These are phyloP conservation scores for Gadus macrocephalus DNA, from an alignment of 2,113 vertebrate species.

Conservation along the genomic window DNA sequence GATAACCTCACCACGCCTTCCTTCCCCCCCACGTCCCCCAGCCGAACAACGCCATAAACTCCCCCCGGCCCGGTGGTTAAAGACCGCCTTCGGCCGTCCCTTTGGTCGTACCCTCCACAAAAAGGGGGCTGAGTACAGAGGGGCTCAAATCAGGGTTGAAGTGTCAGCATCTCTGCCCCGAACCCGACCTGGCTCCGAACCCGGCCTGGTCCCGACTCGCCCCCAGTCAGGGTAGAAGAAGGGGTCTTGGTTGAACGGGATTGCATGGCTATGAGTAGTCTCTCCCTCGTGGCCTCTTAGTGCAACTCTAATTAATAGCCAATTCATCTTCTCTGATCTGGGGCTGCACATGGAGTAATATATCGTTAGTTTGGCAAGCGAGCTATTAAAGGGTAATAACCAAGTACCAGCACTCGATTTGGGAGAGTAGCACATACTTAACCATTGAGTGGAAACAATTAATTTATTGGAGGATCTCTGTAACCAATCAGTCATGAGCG, in stretches of 20 bases:
- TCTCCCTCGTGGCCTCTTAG: constrained; percentile 81
- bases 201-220: constrained; percentile 64
- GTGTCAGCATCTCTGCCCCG: constrained; percentile 13
- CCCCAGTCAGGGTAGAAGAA: constrained; percentile 53
- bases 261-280: constrained; percentile 79
- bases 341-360: constrained; percentile 80
- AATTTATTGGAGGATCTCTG: constrained; percentile 77
- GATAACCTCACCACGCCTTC: constrained; percentile 40
- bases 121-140: constrained; percentile 50
- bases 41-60: too few species aligned
- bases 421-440: constrained; percentile 80
- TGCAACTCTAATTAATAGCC: constrained; percentile 82
- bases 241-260: constrained; percentile 72
- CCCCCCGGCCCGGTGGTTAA: too few species aligned
- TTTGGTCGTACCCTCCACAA: constrained; percentile 40
- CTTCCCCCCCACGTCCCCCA: constrained; percentile 13
- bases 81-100: constrained; percentile 34
- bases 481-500: constrained; percentile 71
- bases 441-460: constrained; percentile 80
- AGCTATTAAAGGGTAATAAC: constrained; percentile 84
- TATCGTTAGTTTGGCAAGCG: constrained; percentile 82
- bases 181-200: constrained; percentile 23
- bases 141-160: constrained; percentile 40
- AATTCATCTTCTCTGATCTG: constrained; percentile 83
- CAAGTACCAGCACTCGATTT: constrained; percentile 80